phyloP scores from a whole-genome alignment of 2,888 invertebrate species.

The Sinotaia quadrata region DNA sequence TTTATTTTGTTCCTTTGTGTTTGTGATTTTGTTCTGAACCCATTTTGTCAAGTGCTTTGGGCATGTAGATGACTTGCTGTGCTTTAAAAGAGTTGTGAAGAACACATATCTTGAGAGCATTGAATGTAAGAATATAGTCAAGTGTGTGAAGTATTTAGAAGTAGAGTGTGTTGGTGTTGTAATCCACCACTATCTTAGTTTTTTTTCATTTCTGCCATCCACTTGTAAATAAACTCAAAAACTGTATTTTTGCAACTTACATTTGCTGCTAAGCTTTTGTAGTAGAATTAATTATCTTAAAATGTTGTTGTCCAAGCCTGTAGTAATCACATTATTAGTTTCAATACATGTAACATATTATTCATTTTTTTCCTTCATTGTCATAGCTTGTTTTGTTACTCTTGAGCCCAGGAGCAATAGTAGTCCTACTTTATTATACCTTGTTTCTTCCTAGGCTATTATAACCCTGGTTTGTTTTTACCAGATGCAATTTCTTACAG shows the following conservation, averaged over 20 bases:
- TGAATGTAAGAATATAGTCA: conserved; percentile 1
- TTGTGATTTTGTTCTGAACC: background rate
- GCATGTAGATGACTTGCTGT: conserved; percentile 24
- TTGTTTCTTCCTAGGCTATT: too few species aligned
- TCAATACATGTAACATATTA: too few species aligned
- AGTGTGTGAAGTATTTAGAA: background rate
- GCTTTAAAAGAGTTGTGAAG: conserved; percentile 14
- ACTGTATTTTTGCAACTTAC: too few species aligned
- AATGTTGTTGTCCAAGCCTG: too few species aligned
- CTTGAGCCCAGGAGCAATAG: too few species aligned
- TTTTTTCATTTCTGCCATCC: background rate
- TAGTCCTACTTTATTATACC: too few species aligned
- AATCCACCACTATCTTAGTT: background rate
- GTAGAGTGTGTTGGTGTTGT: conserved; percentile 11
- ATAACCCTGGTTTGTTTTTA: background rate
- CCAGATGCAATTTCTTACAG: too few species aligned
- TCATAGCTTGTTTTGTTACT: too few species aligned
- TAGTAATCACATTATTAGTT: too few species aligned
- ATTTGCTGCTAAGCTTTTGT: too few species aligned
- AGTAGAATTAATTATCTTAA: too few species aligned
- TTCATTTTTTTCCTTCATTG: too few species aligned
- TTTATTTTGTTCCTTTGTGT: background rate
- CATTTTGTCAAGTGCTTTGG: conserved; percentile 18
- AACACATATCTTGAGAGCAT: background rate
- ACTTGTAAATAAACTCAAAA: background rate